Evolutionary conservation across 1,140 invertebrate species (phyloP), one percentile per base, ranked within the genome.

Genomic region (Carcinoscorpius rotundicauda): DNA sequence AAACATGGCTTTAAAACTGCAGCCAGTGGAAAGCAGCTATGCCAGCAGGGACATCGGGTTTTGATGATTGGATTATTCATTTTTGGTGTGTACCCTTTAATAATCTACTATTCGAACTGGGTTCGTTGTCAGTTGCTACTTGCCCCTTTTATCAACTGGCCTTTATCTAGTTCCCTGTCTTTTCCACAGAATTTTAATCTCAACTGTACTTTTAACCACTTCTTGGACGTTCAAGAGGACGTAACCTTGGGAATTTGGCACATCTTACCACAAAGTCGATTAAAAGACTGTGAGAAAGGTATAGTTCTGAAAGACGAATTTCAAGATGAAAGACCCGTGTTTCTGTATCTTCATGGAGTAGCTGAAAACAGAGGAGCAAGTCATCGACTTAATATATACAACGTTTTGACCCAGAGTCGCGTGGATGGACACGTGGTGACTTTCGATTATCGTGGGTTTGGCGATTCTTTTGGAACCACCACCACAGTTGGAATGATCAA

Each of bases 381-480:
- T 8, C n/a, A 64, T 52, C 51, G 66, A 49, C 5, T 67, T 49
- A 48, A 67, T n/a, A 11, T 66, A 6, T 11, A 58, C 48, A 49
- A 65, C 11, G 52, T 65, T 4, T 29, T 67, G 29, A 52, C 52
- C n/a, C 29, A 56, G 6, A 64, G 63, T 59, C 10, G 1, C 2
- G 50, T 65, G 8, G 56, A 67, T 29, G 6, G 10, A 11, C 66
- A 64, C 52, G 63, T 65, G 49, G 56, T 67, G 3, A 50, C 66
- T 6, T 57, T 67, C 29, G 66, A 67, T 55, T 67, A 65, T 49
- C 6, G 66, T 3, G 66, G 66, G 9, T 67, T 66, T 49, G 66
- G 66, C 4, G 66, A 67, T 49, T 67, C 66, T 2, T 84, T 84
- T 52, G 73, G 76, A 58, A 75, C 82, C 56, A 84, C 87, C 0